Conservation (phyloP, 2,797 vertebrate genomes). For the Acrossocheilus fasciatus region DNA sequence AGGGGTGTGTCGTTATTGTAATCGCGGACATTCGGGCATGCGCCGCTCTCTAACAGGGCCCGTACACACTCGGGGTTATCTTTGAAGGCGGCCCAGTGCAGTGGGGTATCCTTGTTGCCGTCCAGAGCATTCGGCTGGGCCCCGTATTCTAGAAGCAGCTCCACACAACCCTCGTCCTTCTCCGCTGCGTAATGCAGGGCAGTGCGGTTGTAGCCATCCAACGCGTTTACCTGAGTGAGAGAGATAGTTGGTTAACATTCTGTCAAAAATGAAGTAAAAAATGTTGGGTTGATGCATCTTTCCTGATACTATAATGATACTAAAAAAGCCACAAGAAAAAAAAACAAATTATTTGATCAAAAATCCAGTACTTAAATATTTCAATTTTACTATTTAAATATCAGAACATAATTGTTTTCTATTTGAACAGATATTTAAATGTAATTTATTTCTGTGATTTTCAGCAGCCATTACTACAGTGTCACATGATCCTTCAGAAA, state of each 20-base stretch:
- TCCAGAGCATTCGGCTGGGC: conserved; percentile 91
- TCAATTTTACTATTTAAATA: not conserved
- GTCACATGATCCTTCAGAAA: not conserved
- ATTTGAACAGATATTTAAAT: not conserved
- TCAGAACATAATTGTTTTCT: not conserved
- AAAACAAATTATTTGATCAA: not conserved
- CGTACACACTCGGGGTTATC: conserved; percentile 93
- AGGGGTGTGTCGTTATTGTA: conserved; percentile 96
- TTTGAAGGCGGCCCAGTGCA: conserved; percentile 98
- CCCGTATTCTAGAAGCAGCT: conserved; percentile 92
- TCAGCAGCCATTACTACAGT: not conserved
- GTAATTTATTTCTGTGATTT: not conserved
- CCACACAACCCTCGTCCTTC: conserved; percentile 94
- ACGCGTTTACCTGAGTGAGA: conserved; percentile 88
- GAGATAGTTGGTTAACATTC: not conserved
- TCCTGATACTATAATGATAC: not conserved
- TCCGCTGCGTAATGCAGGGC: conserved; percentile 96
- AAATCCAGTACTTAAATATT: not conserved
- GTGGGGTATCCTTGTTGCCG: conserved; percentile 94
- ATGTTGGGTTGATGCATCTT: not conserved
- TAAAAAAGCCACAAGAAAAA: not conserved
- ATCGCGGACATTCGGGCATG: conserved; percentile 88
- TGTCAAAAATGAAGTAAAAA: not conserved
- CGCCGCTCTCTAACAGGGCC: conserved; percentile 89
- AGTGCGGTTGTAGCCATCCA: conserved; percentile 96